Evolutionary conservation across 2,113 vertebrate species (phyloP), one percentile per base, ranked within the genome.

Genomic region (Dicaeum eximium): DNA sequence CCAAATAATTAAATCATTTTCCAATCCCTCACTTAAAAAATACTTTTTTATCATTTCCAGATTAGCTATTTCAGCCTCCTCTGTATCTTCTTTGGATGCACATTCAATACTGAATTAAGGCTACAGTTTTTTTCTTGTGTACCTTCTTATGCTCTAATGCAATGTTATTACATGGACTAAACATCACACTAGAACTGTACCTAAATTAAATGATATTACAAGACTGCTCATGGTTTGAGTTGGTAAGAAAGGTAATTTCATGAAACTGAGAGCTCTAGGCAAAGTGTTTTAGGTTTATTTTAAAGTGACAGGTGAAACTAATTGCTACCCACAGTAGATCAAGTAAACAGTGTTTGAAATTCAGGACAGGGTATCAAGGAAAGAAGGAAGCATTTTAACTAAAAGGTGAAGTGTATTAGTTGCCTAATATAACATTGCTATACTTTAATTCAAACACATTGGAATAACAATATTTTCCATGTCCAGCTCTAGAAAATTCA

Each of bases 401-500:
- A 44, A 45, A 80, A 87, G 21, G 33, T 57, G 27, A 86, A 79
- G 19, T 3, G 21, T 53, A 27, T 51, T 64, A 86, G 50, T 9
- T 69, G 77, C 35, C 70, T n/a, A 91, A 31, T 0, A 1, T 65
- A 90, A 66, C 33, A 54, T 6, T 53, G 64, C 51, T 80, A 21
- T 69, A 65, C 57, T 35, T 86, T 3, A 77, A 66, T 81, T 81
- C 77, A 80, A 87, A 95, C 67, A 83, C 42, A 7, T 4, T 38
- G 14, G 19, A 88, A 35, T 23, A 82, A 65, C 4, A 22, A 62
- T 28, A 60, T 14, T 62, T 25, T 80, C 44, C 3, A 6, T 16
- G 25, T 15, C 57, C 37, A 83, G 72, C 35, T 84, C 51, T 88
- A 73, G 64, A 95, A 77, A 97, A 93, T 65, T 92, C 62, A 93